Conservation (phyloP, 1,140 invertebrate genomes). For the Drosophila mojavensis region DNA sequence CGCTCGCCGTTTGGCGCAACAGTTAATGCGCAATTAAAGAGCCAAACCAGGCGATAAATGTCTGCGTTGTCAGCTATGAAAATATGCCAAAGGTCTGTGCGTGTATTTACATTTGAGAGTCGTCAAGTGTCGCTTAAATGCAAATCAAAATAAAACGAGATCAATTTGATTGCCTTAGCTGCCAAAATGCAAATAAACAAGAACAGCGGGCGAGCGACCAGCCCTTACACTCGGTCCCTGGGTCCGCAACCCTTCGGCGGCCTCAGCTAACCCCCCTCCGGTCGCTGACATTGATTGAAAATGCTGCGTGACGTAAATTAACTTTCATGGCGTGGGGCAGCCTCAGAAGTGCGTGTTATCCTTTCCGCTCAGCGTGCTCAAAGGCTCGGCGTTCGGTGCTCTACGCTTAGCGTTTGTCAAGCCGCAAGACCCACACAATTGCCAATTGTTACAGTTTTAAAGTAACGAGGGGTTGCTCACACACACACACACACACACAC, state of each 20-base stretch:
- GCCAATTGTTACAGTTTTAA: slow-evolving; percentile 82
- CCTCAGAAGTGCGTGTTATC: slow-evolving; percentile 77
- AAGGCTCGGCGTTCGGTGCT: not conserved
- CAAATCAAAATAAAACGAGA: slow-evolving; percentile 81
- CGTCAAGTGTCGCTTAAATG: slow-evolving; percentile 79
- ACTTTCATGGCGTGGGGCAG: slow-evolving; percentile 73
- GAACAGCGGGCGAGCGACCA: slow-evolving; percentile 60
- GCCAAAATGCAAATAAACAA: slow-evolving; percentile 76
- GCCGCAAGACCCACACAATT: slow-evolving; percentile 80
- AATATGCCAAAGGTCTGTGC: slow-evolving; percentile 33
- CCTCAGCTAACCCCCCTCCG: not conserved
- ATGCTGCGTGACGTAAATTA: slow-evolving; percentile 82
- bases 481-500: not conserved
- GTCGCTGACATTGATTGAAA: slow-evolving; percentile 77
- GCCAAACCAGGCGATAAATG: slow-evolving; percentile 53
- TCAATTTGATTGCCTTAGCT: slow-evolving; percentile 68
- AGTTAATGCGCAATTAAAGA: slow-evolving; percentile 65
- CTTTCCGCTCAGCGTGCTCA: slow-evolving; percentile 51
- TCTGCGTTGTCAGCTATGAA: slow-evolving; percentile 37
- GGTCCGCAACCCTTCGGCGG: slow-evolving; percentile 32
- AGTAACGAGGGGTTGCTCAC: slow-evolving; percentile 42
- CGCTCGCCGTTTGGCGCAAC: slow-evolving; percentile 8
- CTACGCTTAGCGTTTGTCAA: slow-evolving; percentile 54
- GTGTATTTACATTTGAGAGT: slow-evolving; percentile 67
- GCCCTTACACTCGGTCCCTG: not conserved